Percentiles rank a stretch among this genome's conserved stretches.
phyloP scores from a whole-genome alignment of 1,140 invertebrate genomes.

The Zaprionus africanus region DNA sequence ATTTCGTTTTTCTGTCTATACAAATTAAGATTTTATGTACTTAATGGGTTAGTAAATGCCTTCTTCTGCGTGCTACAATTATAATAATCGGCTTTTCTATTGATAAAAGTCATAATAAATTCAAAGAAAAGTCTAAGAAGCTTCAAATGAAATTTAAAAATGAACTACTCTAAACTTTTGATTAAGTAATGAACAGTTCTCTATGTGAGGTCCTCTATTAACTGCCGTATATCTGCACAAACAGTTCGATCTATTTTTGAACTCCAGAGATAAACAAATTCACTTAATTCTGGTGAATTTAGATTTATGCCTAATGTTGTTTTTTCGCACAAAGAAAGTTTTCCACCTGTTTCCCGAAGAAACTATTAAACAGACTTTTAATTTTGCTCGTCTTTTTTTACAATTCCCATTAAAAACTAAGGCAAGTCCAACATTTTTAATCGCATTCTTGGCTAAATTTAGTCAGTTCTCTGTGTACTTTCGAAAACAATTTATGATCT shows the following conservation, averaged over 20 bases:
- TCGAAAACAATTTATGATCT: conserved; percentile 9
- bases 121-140: too few species aligned
- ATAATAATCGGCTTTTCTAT: too few species aligned
- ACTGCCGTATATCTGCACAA: too few species aligned
- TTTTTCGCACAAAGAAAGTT: neutral
- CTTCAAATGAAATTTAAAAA: too few species aligned
- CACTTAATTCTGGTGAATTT: neutral
- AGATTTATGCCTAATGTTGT: neutral
- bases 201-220: too few species aligned
- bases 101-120: too few species aligned
- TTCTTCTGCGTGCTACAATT: too few species aligned
- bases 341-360: neutral
- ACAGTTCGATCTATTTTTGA: neutral
- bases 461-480: neutral
- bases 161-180: too few species aligned
- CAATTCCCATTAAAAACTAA: neutral
- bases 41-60: too few species aligned
- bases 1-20: too few species aligned
- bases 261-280: neutral
- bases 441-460: conserved; percentile 7
- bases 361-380: neutral
- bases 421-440: neutral
- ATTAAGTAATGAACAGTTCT: too few species aligned
- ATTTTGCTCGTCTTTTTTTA: neutral
- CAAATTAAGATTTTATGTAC: too few species aligned